Evolutionary conservation across 1,140 invertebrate species (phyloP), one percentile per base, ranked within the genome.

Genomic region (Helicoverpa zea): DNA sequence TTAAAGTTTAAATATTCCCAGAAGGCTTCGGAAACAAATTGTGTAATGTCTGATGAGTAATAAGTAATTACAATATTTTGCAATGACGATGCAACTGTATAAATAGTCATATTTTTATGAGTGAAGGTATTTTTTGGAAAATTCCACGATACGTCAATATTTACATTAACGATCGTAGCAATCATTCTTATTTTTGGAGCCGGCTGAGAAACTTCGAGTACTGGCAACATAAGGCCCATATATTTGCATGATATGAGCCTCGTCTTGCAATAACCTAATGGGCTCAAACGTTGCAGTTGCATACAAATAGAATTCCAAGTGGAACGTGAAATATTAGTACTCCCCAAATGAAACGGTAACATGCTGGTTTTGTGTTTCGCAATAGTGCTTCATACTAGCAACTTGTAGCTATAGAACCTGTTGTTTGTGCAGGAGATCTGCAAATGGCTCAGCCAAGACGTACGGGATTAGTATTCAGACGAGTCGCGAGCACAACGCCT

Each of bases 301-400:
- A 66, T 70, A 70, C 61, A 77, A 77, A 77, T 77, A 66, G 75
- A 77, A 77, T 66, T 54, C 75, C 75, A 77, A 77, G 75, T 77
- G 75, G 75, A 59, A 64, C 56, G 66, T 54, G 75, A 77, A 77
- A 77, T 77, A 77, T 77, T 51, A 63, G 75, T 43, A 30, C 61
- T 66, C 75, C 61, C 56, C 47, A 66, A 77, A 64, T 64, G 18
- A 35, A 59, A 49, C 18, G n/a, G 70, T 51, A 72, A 23, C 49
- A 23, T 61, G 47, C 58, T 54, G 66, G 43, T 47, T 47, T 59
- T 47, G 54, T 47, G 30, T 70, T 70, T 70, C 18, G 47, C 47
- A 70, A 70, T 52, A 70, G 47, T 70, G 66, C 66, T 51, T 70
- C 66, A 70, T 52, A 70, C 47, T 52, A 29, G 66, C 47, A 52